Percentiles rank a stretch among this genome's conserved stretches.
phyloP scores from a whole-genome alignment of 1,140 invertebrate species.

The Drosophila navojoa region DNA sequence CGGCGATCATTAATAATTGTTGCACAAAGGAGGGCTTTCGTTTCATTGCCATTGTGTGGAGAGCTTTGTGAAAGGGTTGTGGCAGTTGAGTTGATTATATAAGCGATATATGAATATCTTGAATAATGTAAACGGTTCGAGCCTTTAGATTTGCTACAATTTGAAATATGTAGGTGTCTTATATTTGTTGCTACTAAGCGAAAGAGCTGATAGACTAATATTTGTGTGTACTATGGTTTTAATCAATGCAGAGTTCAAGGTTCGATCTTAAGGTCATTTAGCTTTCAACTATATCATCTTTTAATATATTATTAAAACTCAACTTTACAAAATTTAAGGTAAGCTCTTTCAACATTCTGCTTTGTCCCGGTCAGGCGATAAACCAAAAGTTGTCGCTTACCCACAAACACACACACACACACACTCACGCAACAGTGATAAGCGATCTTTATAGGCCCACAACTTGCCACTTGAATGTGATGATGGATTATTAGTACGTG shows the following conservation, averaged over 20 bases:
- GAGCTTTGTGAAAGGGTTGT: neutral
- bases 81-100: slow-evolving; percentile 1
- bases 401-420: neutral
- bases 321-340: no score
- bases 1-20: slow-evolving; percentile 72
- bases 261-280: no score
- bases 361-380: no score
- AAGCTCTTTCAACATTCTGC: no score
- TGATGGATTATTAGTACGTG: slow-evolving; percentile 78
- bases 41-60: slow-evolving; percentile 8
- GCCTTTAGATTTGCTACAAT: neutral
- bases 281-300: no score
- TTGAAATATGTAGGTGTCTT: no score
- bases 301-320: no score
- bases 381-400: neutral
- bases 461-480: slow-evolving; percentile 59
- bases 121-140: neutral
- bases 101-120: slow-evolving; percentile 12
- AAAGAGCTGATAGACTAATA: no score
- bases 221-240: no score
- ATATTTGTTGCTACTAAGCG: no score
- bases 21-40: slow-evolving; percentile 9
- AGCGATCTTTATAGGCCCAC: slow-evolving; percentile 48
- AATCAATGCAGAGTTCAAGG: no score
- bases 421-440: slow-evolving; percentile 26